phyloP scores from a whole-genome alignment of 64 coral and sea anemone species.

The Anthopleura sola region DNA sequence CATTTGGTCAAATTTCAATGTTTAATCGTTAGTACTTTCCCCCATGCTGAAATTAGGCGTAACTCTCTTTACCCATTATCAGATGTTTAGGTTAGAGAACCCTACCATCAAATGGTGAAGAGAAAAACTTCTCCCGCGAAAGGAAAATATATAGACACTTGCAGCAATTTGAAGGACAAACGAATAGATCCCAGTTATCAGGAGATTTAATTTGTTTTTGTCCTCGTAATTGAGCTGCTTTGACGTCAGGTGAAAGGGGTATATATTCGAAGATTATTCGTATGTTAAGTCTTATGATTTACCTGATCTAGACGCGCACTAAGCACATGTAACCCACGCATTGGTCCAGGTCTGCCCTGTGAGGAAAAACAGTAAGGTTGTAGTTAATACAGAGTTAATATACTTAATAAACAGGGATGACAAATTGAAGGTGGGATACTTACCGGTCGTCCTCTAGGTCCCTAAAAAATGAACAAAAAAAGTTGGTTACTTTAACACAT shows the following conservation, averaged over 20 bases:
- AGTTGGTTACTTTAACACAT: no score
- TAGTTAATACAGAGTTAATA: not conserved
- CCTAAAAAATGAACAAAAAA: constrained; percentile 34
- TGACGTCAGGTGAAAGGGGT: no score
- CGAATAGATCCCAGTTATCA: no score
- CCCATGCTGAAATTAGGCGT: not conserved
- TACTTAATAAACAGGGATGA: not conserved
- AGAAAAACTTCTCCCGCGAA: no score
- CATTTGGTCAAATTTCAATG: not conserved
- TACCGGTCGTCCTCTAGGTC: constrained; percentile 53
- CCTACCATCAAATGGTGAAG: no score
- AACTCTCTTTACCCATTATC: no score
- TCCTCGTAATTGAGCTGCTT: no score
- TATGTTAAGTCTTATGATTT: not conserved
- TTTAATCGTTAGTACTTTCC: not conserved
- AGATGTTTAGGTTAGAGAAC: no score
- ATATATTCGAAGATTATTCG: not conserved
- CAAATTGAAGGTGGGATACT: not conserved
- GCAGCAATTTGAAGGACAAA: no score
- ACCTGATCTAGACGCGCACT: not conserved
- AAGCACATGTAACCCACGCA: constrained; percentile 34
- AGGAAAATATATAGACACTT: no score
- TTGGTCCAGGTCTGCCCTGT: constrained; percentile 66
- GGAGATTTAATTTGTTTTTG: no score
- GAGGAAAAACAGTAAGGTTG: not conserved